phyloP scores from a whole-genome alignment of 2,797 vertebrate genomes.

The Etheostoma nigrum region DNA sequence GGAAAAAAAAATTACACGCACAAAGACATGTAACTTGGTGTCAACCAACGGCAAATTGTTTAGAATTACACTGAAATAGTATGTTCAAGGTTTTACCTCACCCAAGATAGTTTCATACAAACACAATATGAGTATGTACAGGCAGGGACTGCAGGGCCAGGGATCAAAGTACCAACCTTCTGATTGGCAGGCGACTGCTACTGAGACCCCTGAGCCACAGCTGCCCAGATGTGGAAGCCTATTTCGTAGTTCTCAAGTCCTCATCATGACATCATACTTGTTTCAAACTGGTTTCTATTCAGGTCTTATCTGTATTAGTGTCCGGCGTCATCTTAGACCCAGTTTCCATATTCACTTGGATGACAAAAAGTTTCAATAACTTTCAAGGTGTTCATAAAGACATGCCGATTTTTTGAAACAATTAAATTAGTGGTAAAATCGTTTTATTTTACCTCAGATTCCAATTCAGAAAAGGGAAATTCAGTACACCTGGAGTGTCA shows the following conservation, averaged over 20 bases:
- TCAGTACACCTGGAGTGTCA: no score
- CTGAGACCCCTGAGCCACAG: no score
- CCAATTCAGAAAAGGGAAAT: no score
- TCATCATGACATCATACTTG: neutral
- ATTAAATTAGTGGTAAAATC: no score
- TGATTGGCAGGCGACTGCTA: no score
- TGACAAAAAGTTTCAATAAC: neutral
- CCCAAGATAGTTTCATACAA: neutral
- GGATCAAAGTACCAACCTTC: no score
- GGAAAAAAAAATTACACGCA: slow-evolving; percentile 8
- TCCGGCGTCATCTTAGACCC: neutral
- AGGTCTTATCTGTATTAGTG: neutral
- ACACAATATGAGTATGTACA: neutral
- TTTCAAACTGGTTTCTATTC: neutral
- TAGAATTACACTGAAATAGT: no score
- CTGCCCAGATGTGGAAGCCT: neutral
- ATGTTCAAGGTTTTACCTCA: neutral
- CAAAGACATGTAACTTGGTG: neutral
- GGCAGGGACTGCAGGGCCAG: no score
- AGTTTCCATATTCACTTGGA: neutral
- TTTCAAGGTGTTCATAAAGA: no score
- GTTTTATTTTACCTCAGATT: no score
- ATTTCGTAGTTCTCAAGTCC: neutral
- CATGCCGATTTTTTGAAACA: no score
- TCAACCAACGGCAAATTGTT: no score